Conservation (phyloP, 2,888 invertebrate species). For the Orthonevra nobilis region DNA sequence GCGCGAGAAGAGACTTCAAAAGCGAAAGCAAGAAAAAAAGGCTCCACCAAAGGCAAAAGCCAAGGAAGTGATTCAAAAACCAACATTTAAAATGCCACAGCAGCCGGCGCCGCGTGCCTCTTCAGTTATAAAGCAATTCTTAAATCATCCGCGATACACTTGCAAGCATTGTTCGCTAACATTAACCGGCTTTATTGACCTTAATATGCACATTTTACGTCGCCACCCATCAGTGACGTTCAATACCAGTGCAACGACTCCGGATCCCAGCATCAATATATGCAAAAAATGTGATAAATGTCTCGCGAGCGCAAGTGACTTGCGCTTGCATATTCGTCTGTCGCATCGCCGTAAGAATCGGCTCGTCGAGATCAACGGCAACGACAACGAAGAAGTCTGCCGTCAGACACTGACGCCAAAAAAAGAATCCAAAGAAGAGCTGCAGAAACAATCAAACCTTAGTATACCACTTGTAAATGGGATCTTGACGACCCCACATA, state of each 20-base stretch:
- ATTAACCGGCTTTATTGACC: constrained; percentile 29
- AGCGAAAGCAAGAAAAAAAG: constrained; percentile 9
- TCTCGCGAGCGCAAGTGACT: constrained; percentile 27
- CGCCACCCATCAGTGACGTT: constrained; percentile 29
- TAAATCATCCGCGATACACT: constrained; percentile 21
- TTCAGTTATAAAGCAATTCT: constrained; percentile 33
- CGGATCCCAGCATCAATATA: background rate
- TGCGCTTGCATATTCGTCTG: constrained; percentile 37
- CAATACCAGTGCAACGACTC: background rate
- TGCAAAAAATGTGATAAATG: constrained; percentile 61
- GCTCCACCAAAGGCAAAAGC: constrained; percentile 5
- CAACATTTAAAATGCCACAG: constrained; percentile 64
- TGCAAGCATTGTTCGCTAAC: constrained; percentile 49
- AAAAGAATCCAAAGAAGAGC: constrained; percentile 39
- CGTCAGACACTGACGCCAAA: constrained; percentile 44
- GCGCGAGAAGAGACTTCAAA: constrained; percentile 36
- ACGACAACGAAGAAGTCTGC: constrained; percentile 54
- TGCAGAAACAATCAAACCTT: constrained; percentile 6
- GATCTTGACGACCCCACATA: background rate
- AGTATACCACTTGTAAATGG: background rate
- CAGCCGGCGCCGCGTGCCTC: constrained; percentile 60
- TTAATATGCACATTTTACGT: constrained; percentile 54
- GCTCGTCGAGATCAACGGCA: constrained; percentile 61
- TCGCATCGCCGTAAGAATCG: constrained; percentile 62
- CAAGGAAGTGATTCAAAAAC: constrained; percentile 22